A percentile compares a stretch with the other conserved stretches of the same genome.
These are phyloP conservation scores for Periparus ater DNA, from an alignment of 2,797 vertebrate genomes.

Conservation along the genomic window DNA sequence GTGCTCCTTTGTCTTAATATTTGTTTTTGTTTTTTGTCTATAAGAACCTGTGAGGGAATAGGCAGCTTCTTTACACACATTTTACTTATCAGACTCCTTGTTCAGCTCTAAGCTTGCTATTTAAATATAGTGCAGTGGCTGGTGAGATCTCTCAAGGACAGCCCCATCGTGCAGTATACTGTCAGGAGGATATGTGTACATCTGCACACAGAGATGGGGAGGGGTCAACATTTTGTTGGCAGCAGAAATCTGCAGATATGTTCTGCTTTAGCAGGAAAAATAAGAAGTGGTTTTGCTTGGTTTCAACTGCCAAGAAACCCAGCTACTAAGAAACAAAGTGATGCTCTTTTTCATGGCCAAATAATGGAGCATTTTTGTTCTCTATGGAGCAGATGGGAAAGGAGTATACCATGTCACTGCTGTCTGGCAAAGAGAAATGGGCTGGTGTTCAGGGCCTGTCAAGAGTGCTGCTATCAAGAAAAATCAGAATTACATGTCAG, in stretches of 20 bases:
- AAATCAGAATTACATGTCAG: neutral
- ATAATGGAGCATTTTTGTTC: neutral
- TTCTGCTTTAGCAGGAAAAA: neutral
- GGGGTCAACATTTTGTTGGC: neutral
- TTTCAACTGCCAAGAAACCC: neutral
- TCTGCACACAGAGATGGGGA: neutral
- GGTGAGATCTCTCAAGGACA: neutral
- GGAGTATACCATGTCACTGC: neutral
- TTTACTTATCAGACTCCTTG: neutral
- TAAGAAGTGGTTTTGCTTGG: neutral
- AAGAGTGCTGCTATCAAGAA: neutral
- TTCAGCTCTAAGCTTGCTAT: neutral
- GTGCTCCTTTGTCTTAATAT: neutral
- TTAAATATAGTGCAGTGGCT: neutral
- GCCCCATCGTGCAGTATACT: neutral
- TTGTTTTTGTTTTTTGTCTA: rapidly evolving
- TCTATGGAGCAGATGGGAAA: neutral
- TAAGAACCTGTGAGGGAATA: neutral
- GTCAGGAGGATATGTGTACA: rapidly evolving
- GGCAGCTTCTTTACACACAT: neutral
- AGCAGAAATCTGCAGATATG: neutral
- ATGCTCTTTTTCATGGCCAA: neutral
- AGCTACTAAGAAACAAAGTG: neutral
- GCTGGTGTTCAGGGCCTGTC: neutral
- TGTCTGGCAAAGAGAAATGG: neutral